A percentile compares a stretch with the other conserved stretches of the same genome.
phyloP scores from a whole-genome alignment of 2,113 vertebrate species.

The Apteryx mantelli region DNA sequence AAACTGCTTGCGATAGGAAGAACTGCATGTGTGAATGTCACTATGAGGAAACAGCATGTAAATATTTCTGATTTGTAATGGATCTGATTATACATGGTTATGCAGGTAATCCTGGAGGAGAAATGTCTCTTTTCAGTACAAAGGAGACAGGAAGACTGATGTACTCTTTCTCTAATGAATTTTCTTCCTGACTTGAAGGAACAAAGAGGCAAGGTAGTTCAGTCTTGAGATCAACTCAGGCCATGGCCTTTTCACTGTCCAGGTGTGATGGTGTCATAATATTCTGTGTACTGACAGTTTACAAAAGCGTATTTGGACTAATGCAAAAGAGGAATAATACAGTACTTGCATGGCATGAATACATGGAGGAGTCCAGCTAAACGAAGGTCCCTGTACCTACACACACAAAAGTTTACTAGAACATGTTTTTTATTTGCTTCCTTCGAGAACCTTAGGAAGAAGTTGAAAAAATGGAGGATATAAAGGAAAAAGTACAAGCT shows the following conservation, averaged over 20 bases:
- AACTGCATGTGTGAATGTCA: not conserved
- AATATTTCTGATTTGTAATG: not conserved
- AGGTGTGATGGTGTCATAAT: not conserved
- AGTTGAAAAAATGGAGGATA: not conserved
- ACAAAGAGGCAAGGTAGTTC: not conserved
- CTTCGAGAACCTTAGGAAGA: conserved; percentile 29
- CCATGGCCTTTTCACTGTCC: not conserved
- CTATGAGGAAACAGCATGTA: not conserved
- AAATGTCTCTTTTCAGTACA: not conserved
- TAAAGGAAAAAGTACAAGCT: conserved; percentile 18
- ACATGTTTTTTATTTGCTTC: conserved; percentile 39
- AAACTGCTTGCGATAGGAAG: not conserved
- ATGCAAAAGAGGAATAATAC: not conserved
- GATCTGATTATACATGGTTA: not conserved
- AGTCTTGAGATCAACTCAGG: not conserved
- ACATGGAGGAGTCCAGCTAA: not conserved
- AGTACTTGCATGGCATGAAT: not conserved
- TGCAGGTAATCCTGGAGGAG: not conserved
- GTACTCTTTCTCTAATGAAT: not conserved
- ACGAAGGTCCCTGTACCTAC: not conserved
- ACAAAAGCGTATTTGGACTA: not conserved
- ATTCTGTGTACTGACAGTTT: not conserved
- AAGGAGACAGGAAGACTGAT: not conserved
- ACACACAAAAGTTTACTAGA: not conserved
- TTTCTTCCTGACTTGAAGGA: not conserved